Base-by-base conservation (phyloP, 2,797 vertebrate genomes). In the Sebastes melanostomus region DNA sequence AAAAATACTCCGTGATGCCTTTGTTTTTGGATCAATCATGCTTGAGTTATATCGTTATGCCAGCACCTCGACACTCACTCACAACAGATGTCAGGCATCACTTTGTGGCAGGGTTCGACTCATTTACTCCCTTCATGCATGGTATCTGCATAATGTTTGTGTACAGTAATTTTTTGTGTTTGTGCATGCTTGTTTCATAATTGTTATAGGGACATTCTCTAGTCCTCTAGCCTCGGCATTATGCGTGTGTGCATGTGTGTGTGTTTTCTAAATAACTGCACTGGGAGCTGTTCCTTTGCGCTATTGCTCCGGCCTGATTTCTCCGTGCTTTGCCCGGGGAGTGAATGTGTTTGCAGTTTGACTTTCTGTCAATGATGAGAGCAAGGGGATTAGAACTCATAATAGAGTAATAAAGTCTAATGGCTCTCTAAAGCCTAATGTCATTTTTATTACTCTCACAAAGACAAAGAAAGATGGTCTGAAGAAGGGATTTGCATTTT, bases 361-460 rank as follows among this genome's bases (percentile, higher is more conserved):
- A 85, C 66, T 83, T 76, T 83, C 70, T 76, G 52, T 84, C 77
- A 50, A 34, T 78, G 70, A 88, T 62, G 81, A 77, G 73, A 67
- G 78, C 76, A 10, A 32, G 20, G 88, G 83, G 88, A 86, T 80
- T 82, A 68, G 52, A 85, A 79, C 70, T 83, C 83, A 86, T 91
- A 90, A 91, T 83, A 81, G 86, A 90, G 85, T 82, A 89, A 89
- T 90, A 82, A 86, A 79, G 67, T 77, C 72, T 84, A 83, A 90
- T 85, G 70, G 75, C 65, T 82, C 88, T 86, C 83, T 72, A 56
- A 86, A 78, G 65, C 56, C 36, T 81, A 85, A 89, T 85, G 58
- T 50, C 70, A 73, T 77, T 78, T 90, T 88, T 85, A 91, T 77
- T 80, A 56, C 29, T 73, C 72, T 73, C 34, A 55, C 66, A 77